Evolutionary conservation across 2,113 vertebrate genomes (phyloP).

Genomic region (Microcebus jonahi): DNA sequence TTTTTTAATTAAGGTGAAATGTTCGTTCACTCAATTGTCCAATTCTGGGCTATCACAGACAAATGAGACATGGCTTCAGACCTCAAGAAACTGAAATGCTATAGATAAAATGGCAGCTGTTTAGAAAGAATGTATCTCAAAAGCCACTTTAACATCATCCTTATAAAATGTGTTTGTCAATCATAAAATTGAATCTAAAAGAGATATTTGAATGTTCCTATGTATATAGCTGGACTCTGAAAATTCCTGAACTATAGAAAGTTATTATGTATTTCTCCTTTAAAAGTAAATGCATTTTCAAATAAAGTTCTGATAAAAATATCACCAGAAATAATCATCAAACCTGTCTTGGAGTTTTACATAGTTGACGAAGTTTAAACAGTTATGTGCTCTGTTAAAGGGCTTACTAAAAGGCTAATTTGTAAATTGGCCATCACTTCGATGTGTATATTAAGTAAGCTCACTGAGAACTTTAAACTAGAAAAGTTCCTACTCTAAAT

Average conservation of each 20-base stretch:
- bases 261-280: constrained; percentile 34
- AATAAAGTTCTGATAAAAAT: constrained; percentile 48
- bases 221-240: neutral
- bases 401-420: neutral
- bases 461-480: constrained; percentile 14
- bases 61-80: constrained; percentile 31
- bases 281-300: constrained; percentile 41
- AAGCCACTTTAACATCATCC: constrained; percentile 13
- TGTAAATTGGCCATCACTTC: neutral
- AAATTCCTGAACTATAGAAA: constrained; percentile 42
- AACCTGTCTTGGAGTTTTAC: constrained; percentile 7
- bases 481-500: neutral
- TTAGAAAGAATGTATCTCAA: constrained; percentile 8
- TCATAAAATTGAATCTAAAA: constrained; percentile 21
- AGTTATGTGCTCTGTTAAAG: constrained; percentile 27
- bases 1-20: neutral
- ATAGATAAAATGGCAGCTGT: neutral
- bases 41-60: neutral
- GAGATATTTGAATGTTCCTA: constrained; percentile 37
- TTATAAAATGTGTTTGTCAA: constrained; percentile 32
- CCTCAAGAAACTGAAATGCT: neutral
- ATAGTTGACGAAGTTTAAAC: constrained; percentile 55
- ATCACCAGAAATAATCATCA: neutral
- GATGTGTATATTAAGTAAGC: neutral
- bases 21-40: neutral